phyloP scores from a whole-genome alignment of 2,113 vertebrate genomes.

The Ailurus styani region DNA sequence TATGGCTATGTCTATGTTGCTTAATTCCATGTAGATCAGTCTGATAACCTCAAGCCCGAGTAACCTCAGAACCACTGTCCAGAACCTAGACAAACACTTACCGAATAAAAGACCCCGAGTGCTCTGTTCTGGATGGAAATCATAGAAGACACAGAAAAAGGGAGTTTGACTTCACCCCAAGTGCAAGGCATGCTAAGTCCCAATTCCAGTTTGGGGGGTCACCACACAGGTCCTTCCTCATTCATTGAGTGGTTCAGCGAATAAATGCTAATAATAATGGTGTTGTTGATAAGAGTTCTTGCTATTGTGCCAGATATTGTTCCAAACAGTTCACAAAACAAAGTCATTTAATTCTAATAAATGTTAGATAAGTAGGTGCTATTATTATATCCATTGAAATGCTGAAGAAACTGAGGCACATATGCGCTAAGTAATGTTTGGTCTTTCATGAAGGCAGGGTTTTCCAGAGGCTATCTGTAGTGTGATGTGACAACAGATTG shows the following conservation, averaged over 20 bases:
- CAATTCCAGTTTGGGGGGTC: background rate
- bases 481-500: too few relatives aligned
- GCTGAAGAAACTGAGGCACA: background rate
- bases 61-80: background rate
- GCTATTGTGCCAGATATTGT: too few relatives aligned
- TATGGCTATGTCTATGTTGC: background rate
- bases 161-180: rapidly evolving
- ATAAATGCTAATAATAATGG: background rate
- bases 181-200: background rate
- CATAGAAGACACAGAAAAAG: background rate
- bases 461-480: background rate
- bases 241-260: background rate
- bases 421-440: too few relatives aligned
- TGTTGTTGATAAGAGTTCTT: background rate
- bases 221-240: background rate
- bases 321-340: background rate
- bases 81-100: background rate
- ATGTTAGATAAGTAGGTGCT: background rate
- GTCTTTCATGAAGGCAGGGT: background rate
- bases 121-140: background rate
- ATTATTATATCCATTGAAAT: background rate
- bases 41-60: background rate
- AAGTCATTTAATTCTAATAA: background rate
- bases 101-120: background rate
- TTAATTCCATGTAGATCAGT: rapidly evolving